Base-by-base conservation (phyloP, 2,797 vertebrate species). In the Rhyacichthys aspro region DNA sequence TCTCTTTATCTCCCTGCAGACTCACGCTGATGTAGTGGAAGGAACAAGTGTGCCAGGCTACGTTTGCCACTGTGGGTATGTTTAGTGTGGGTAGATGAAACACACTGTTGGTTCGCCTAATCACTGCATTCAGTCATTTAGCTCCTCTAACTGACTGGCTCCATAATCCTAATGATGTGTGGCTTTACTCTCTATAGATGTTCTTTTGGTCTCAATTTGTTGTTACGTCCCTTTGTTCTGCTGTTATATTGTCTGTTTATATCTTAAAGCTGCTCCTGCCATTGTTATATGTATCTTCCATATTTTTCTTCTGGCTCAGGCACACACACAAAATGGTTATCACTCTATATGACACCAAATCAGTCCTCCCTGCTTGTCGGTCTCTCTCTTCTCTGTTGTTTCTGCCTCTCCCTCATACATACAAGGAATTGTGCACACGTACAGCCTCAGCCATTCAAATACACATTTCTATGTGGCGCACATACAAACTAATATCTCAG, bases 401-500 rank as follows among this genome's bases (percentile, higher is more conserved):
- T 73, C 74, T 71, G 47, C 59, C 61, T 61, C 57, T 67, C 62
- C 16, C 63, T 81, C 82, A 79, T 74, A 84, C 85, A 80, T 79
- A 82, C 74, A 78, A 67, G 12, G 74, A 34, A 28, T 57, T 81
- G 61, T 78, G 64, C 81, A 73, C 56, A 67, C 76, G 72, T 53
- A 62, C 46, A 64, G 36, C 55, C 67, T 37, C 72, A 72, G 69
- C 80, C 81, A 83, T 85, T 84, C 83, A 89, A 87, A 88, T 86
- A 88, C 88, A 88, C 86, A 85, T 72, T 82, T 86, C 86, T 78
- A 70, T 86, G 82, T 57, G 58, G 52, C 87, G 38, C 86, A 86
- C 86, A 87, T 82, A 88, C 86, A 87, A 88, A 88, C 88, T 89
- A 89, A 90, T 90, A 90, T 90, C 80, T 83, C 85, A 80, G 82